Evolutionary conservation across 2,888 invertebrate genomes (phyloP), one percentile per base, ranked within the genome.

Genomic region (Glaucopsyche alexis): DNA sequence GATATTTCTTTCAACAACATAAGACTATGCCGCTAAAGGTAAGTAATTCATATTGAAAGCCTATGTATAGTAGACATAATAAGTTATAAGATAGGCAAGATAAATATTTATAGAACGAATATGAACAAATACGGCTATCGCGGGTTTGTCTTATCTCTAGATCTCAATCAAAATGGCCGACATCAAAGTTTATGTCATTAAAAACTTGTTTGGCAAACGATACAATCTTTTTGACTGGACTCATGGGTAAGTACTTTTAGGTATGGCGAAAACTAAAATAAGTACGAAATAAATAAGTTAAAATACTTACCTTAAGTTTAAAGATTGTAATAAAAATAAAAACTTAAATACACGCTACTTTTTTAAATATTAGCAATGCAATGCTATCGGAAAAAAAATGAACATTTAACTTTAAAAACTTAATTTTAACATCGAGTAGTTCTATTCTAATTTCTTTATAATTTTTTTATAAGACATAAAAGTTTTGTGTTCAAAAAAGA

Each of bases 401-500:
- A 13, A 38, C 38, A 6, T 64, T 38, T 13, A 19, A 29, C n/a
- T 14, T 38, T 29, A 29, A 42, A 42, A 42, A 42, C 42, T 65
- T 7, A 3, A 29, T 29, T 29, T 29, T 29, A 60, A 19, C 14
- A n/a, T 64, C 38, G n/a, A n/a, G n/a, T 55, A 38, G 2, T 14
- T 38, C 14, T 14, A 40, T 65, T 65, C 40, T 38, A 2, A 40
- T n/a, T n/a, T n/a, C n/a, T n/a, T n/a, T n/a, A n/a, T 16, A 47
- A 16, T 13, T 11, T 65, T 47, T 14, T 47, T 47, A 67, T 19
- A 67, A 19, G 40, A 67, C 19, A 4, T 42, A 47, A 42, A 45
- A 45, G 16, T 45, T 67, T 11, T 47, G 16, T 19, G 47, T 6
- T 74, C 72, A 75, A 77, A 76, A 88, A 89, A 79, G 82, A 85